Evolutionary conservation across 2,888 invertebrate genomes (phyloP).

Genomic region (Parnassius glacialis): DNA sequence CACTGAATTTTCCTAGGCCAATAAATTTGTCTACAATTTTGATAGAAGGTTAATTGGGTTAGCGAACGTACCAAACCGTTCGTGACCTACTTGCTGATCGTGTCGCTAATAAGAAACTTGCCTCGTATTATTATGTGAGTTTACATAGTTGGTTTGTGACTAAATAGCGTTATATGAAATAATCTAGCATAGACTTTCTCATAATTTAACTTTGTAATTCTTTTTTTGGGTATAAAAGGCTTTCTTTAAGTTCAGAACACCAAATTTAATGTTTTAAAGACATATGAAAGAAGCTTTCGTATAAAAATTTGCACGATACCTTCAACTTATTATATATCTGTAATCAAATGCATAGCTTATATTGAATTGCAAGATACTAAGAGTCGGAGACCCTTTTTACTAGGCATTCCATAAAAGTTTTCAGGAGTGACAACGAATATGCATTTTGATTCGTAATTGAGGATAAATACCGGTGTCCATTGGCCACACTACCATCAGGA

Average conservation of each 20-base stretch:
- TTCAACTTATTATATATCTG: too few species aligned
- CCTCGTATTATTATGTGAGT: conserved; percentile 34
- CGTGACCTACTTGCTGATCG: conserved; percentile 37
- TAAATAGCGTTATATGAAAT: conserved; percentile 22
- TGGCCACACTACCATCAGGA: too few species aligned
- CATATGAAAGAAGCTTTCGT: too few species aligned
- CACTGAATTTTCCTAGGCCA: background rate
- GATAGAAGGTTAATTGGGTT: conserved; percentile 27
- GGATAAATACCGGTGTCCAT: too few species aligned
- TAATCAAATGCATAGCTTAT: too few species aligned
- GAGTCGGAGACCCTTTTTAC: too few species aligned
- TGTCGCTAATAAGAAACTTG: conserved; percentile 36
- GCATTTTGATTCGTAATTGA: too few species aligned
- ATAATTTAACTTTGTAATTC: conserved; percentile 14
- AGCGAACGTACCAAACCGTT: conserved; percentile 20
- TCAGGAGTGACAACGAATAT: too few species aligned
- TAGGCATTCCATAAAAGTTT: too few species aligned
- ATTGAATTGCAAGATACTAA: too few species aligned
- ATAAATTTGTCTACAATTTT: conserved; percentile 15
- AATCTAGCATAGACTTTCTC: conserved; percentile 16
- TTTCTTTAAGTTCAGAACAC: background rate
- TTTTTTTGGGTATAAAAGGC: conserved; percentile 2
- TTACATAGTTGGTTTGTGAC: conserved; percentile 29
- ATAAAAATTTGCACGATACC: too few species aligned
- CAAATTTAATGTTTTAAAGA: conserved; percentile 8